phyloP scores from a whole-genome alignment of 2,797 vertebrate genomes.

The Avahi laniger region DNA sequence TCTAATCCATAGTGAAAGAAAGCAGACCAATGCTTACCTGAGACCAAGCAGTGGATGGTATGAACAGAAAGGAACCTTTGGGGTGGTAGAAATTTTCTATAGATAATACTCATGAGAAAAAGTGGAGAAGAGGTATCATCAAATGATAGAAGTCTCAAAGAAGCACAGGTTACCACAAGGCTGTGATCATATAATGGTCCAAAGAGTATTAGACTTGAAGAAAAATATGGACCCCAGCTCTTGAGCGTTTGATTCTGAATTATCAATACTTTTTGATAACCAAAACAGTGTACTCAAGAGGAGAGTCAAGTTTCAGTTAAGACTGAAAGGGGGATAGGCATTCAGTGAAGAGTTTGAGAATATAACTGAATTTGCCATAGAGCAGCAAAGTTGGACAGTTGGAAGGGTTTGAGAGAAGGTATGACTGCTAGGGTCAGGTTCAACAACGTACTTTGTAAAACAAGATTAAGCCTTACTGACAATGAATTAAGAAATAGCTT shows the following conservation, averaged over 20 bases:
- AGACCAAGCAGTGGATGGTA: background rate
- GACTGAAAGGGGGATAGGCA: background rate
- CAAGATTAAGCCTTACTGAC: background rate
- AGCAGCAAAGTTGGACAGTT: background rate
- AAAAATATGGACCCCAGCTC: background rate
- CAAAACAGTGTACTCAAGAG: background rate
- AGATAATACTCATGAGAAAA: background rate
- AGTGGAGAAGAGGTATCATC: background rate
- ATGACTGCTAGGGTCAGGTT: background rate
- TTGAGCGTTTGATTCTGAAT: background rate
- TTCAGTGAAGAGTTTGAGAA: background rate
- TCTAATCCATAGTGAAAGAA: background rate
- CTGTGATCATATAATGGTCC: background rate
- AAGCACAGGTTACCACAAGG: background rate
- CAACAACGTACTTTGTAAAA: background rate
- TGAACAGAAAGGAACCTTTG: background rate
- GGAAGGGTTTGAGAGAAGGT: background rate
- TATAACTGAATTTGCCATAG: background rate
- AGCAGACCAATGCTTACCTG: background rate
- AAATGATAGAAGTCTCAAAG: background rate
- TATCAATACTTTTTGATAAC: background rate
- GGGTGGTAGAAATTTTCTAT: background rate
- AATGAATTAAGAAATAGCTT: background rate
- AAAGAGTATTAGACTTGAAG: background rate
- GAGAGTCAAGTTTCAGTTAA: background rate